phyloP scores from a whole-genome alignment of 2,797 vertebrate species.

The Eurystomus glaucurus region DNA sequence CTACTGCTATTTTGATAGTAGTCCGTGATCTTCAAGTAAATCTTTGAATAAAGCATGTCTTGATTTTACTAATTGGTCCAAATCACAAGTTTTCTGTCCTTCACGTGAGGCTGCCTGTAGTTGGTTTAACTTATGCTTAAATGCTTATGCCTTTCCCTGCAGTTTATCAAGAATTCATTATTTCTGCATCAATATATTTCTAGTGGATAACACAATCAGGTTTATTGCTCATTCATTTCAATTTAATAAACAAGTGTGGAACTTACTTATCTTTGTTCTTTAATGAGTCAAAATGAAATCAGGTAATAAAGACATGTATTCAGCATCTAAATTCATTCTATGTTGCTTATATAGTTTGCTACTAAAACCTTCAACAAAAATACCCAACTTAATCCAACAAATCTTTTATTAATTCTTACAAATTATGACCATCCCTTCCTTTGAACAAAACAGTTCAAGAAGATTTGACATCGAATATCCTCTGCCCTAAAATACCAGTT shows the following conservation, averaged over 20 bases:
- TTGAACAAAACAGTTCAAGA: neutral
- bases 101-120: neutral
- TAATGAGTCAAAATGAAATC: conserved; percentile 27
- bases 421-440: conserved; percentile 10
- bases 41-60: neutral
- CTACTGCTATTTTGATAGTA: neutral
- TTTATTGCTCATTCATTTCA: neutral
- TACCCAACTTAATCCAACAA: conserved; percentile 22
- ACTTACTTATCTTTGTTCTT: neutral
- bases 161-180: neutral
- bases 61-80: neutral
- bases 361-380: conserved; percentile 23
- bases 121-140: neutral
- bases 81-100: neutral
- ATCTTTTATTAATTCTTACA: neutral
- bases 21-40: neutral
- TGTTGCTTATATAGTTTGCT: neutral
- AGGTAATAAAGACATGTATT: neutral
- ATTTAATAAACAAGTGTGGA: neutral
- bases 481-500: neutral
- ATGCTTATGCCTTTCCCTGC: neutral
- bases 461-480: neutral
- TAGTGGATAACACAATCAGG: neutral
- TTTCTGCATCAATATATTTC: neutral
- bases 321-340: conserved; percentile 2